Conservation (phyloP, 2,797 vertebrate species). For the Nyctibius grandis region DNA sequence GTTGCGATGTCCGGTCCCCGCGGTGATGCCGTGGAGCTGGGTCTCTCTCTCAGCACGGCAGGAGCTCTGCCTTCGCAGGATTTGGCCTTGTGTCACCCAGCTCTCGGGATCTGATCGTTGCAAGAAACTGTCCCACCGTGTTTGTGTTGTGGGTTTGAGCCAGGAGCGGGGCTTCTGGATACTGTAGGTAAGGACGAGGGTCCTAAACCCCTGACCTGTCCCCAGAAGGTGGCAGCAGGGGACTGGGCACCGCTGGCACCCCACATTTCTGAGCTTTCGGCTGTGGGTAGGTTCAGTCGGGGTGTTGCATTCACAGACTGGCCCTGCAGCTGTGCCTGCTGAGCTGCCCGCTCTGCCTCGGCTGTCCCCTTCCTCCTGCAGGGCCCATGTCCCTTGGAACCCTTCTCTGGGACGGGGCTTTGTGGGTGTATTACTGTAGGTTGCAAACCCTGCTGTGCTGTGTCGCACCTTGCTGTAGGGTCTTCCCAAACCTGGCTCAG, state of each 20-base stretch:
- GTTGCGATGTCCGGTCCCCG: neutral
- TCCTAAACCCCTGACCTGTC: neutral
- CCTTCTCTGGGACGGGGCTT: neutral
- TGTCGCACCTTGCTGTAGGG: neutral
- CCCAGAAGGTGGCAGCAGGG: neutral
- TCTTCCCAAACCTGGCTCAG: neutral
- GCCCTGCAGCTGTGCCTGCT: neutral
- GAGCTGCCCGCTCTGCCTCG: neutral
- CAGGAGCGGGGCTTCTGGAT: neutral
- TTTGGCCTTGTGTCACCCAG: neutral
- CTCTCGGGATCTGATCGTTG: accelerated
- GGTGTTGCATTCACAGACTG: neutral
- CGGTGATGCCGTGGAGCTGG: neutral
- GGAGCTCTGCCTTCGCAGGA: neutral
- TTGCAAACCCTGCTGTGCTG: neutral
- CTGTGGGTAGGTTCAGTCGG: neutral
- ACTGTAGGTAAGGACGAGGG: accelerated
- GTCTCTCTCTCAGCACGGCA: neutral
- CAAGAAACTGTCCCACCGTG: neutral
- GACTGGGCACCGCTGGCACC: neutral
- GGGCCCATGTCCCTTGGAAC: neutral
- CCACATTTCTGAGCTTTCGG: neutral
- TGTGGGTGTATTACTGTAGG: neutral
- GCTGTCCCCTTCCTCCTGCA: neutral
- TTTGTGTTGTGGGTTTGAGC: neutral